Base-by-base conservation (phyloP, 2,888 invertebrate species). In the Agrenia bidenticulata region DNA sequence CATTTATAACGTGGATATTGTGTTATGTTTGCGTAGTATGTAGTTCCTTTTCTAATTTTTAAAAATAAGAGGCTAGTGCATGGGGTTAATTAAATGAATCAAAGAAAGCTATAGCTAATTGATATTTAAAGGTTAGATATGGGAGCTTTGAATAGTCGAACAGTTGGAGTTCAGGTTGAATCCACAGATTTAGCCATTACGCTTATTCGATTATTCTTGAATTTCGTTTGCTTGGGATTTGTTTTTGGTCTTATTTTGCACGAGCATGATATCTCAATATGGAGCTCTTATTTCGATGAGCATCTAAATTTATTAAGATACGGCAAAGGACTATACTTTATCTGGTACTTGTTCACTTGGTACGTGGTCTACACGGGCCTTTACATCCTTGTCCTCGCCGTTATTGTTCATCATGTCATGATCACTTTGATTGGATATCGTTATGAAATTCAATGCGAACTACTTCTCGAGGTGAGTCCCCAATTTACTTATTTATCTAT, bases 181-280 rank as follows among this genome's bases (percentile, higher is more conserved):
- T 21, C 9, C 24, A 17, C 19, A 4, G 23, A 51, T 24, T 51
- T 51, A 7, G 23, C 51, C 19, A 15, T 55, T 5, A 26, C 55
- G 2, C 4, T 55, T 5, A 32, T 32, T 13, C 21, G 26, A 17
- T n/a, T 55, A 17, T 4, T 32, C 17, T 17, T 32, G 27, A 55
- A 55, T 17, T 55, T 27, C 24, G 26, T 24, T n/a, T 55, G 4
- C 32, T n/a, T 55, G 2, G 55, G 55, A 13, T 55, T 55, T 17
- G n/a, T 32, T 9, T 27, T 26, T 27, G 55, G 55, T 4, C 15
- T 55, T 2, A 4, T 55, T 11, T 24, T 26, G 13, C 55, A 55
- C 17, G 11, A 55, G 4, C 26, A 55, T 32, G 55, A 55, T 32
- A 17, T 45, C 9, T 45, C 45, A 5, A 17, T 45, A 17, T 32